Percentiles rank a stretch among this genome's conserved stretches.
Evolutionary conservation across 1,140 invertebrate genomes (phyloP).

Genomic region (Drosophila trapezifrons): DNA sequence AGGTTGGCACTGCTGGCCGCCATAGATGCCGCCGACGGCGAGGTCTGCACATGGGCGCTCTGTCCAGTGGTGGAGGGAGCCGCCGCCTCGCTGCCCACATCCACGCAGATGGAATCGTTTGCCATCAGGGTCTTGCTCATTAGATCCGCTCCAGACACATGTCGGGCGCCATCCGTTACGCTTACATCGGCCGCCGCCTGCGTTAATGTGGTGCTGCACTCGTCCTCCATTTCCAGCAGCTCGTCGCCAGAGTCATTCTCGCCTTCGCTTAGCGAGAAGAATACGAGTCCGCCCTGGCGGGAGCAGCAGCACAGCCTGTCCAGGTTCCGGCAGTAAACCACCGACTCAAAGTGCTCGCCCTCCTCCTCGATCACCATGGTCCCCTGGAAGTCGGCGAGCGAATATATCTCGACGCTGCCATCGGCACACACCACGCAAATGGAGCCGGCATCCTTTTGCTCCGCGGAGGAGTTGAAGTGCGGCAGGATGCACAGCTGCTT

Average conservation of each 20-base stretch:
- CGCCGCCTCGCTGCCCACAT: constrained; percentile 46
- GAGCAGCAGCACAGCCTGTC: constrained; percentile 94
- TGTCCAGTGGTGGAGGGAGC: constrained; percentile 20
- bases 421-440: constrained; percentile 87
- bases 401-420: constrained; percentile 88
- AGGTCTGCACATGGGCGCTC: constrained; percentile 54
- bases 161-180: constrained; percentile 62
- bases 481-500: constrained; percentile 89
- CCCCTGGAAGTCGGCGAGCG: constrained; percentile 87
- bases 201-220: constrained; percentile 81
- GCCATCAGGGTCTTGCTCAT: constrained; percentile 6
- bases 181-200: constrained; percentile 59
- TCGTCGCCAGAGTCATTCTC: constrained; percentile 89
- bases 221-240: constrained; percentile 87
- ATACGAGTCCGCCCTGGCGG: constrained; percentile 90
- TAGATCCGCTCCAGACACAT: constrained; percentile 3
- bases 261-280: constrained; percentile 90
- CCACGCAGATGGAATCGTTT: constrained; percentile 40
- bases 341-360: constrained; percentile 89
- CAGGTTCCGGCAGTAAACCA: constrained; percentile 91
- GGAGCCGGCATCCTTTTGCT: constrained; percentile 73
- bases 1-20: constrained; percentile 73
- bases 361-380: constrained; percentile 88
- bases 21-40: constrained; percentile 59
- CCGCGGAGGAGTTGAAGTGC: constrained; percentile 33